These are phyloP conservation scores for Leptopilina boulardi DNA, from an alignment of 1,140 invertebrate species.

Conservation along the genomic window DNA sequence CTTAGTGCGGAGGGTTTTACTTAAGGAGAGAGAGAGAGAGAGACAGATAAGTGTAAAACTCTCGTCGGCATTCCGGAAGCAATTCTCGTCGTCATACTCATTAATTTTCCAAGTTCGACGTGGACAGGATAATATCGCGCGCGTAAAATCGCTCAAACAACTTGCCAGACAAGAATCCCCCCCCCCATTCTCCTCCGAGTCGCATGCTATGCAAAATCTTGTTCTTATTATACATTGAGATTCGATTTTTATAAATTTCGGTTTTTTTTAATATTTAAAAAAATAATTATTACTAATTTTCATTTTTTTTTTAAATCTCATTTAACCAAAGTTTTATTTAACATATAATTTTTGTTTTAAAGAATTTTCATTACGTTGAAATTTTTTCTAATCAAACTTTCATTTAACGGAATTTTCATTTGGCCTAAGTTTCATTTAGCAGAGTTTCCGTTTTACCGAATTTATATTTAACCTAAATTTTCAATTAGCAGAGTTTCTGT, in stretches of 20 bases:
- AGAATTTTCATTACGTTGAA: too few relatives aligned
- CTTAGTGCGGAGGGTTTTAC: conserved; percentile 15
- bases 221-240: neutral
- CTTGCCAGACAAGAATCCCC: neutral
- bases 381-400: too few relatives aligned
- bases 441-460: too few relatives aligned
- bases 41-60: conserved; percentile 3
- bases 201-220: neutral
- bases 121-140: conserved; percentile 18
- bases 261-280: neutral
- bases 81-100: conserved; percentile 17
- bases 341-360: too few relatives aligned
- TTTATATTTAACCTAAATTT: too few relatives aligned
- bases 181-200: too few relatives aligned
- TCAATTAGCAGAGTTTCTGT: too few relatives aligned
- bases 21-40: neutral
- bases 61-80: conserved; percentile 19
- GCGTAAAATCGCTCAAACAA: conserved; percentile 5
- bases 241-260: neutral
- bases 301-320: too few relatives aligned
- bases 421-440: too few relatives aligned
- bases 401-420: too few relatives aligned
- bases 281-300: neutral
- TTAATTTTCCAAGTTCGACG: conserved; percentile 18
- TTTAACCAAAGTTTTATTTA: too few relatives aligned